These are phyloP conservation scores for Stigmatopora nigra DNA, from an alignment of 2,113 vertebrate genomes.

Conservation along the genomic window DNA sequence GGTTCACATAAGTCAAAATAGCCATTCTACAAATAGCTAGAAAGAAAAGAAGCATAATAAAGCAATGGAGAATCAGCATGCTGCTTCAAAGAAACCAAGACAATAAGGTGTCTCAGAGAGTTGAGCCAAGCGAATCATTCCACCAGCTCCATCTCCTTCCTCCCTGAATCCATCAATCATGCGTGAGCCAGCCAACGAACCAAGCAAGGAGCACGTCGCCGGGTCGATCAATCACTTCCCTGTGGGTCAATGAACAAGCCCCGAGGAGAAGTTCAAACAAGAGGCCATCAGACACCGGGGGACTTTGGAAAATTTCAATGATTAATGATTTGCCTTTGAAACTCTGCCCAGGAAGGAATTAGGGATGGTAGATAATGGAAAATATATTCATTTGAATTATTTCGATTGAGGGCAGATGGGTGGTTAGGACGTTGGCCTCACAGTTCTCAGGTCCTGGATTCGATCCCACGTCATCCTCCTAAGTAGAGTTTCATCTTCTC, in stretches of 20 bases:
- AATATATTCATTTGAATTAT: background rate
- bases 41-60: constrained; percentile 14
- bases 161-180: constrained; percentile 40
- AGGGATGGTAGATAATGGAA: background rate
- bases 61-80: background rate
- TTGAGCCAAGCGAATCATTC: background rate
- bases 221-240: constrained; percentile 34
- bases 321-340: background rate
- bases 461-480: no score
- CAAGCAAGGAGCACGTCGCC: constrained; percentile 6
- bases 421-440: no score
- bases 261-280: constrained; percentile 14
- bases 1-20: background rate
- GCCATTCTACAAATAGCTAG: background rate
- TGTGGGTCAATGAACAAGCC: constrained; percentile 32
- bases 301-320: background rate
- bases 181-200: constrained; percentile 26
- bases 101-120: background rate
- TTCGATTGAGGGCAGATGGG: no score
- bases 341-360: background rate
- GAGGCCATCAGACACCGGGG: background rate
- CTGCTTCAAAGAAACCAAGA: background rate
- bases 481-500: no score
- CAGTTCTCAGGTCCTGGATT: no score
- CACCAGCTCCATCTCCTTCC: constrained; percentile 14